A percentile compares a stretch with the other conserved stretches of the same genome.
Conservation (phyloP, 2,888 invertebrate species). For the Andrena dorsata region DNA sequence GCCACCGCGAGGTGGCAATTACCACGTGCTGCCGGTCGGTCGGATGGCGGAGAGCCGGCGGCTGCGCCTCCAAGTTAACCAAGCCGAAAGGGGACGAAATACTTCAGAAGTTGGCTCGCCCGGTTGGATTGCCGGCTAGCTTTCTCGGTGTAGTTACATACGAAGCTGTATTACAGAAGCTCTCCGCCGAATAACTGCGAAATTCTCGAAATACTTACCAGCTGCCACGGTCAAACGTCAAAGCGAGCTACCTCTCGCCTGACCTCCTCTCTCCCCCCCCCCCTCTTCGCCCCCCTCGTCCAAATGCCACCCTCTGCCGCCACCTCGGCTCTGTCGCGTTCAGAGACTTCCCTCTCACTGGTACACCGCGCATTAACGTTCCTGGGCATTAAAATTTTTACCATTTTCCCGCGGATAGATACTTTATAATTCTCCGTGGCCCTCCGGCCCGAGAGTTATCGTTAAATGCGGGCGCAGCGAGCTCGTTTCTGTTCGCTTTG, state of each 20-base stretch:
- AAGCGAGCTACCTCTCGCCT: slow-evolving; percentile 59
- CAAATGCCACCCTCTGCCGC: no score
- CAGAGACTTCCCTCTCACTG: neutral
- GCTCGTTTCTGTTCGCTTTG: slow-evolving; percentile 5
- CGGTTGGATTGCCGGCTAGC: slow-evolving; percentile 43
- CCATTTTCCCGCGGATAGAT: neutral
- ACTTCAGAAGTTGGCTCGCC: slow-evolving; percentile 57
- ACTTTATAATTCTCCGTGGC: neutral
- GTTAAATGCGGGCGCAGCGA: neutral
- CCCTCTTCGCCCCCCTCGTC: neutral
- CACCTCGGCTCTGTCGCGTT: neutral
- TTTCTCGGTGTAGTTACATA: slow-evolving; percentile 48
- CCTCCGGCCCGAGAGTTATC: neutral
- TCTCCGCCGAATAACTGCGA: slow-evolving; percentile 54
- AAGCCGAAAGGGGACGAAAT: slow-evolving; percentile 51
- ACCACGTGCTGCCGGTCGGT: slow-evolving; percentile 52
- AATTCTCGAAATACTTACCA: slow-evolving; percentile 67
- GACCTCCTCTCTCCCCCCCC: no score
- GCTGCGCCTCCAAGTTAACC: slow-evolving; percentile 47
- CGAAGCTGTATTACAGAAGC: slow-evolving; percentile 62
- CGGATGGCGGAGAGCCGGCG: slow-evolving; percentile 5
- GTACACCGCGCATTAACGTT: slow-evolving; percentile 9
- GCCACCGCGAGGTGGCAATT: slow-evolving; percentile 63
- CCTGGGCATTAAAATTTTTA: slow-evolving; percentile 18
- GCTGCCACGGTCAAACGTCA: slow-evolving; percentile 67